Evolutionary conservation across 2,888 invertebrate species (phyloP).

Genomic region (Parnassius apollo): DNA sequence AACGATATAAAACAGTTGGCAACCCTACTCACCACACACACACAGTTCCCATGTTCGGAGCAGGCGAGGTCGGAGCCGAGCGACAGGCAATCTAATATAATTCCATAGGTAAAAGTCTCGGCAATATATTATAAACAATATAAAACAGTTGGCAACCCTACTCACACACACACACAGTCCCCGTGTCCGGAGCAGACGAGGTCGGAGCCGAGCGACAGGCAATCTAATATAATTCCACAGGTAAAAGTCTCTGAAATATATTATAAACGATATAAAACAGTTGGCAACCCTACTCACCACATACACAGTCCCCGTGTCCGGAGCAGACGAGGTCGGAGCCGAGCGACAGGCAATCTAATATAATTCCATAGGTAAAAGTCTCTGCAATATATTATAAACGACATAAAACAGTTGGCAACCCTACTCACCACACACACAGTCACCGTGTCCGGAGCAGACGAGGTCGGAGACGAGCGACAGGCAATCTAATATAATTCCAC

Average conservation of each 20-base stretch:
- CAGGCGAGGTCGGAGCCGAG: too few species aligned
- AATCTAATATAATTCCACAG: too few species aligned
- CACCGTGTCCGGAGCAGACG: constrained; percentile 87
- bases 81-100: too few species aligned
- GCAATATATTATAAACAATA: too few species aligned
- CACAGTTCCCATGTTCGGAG: too few species aligned
- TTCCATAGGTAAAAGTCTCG: too few species aligned
- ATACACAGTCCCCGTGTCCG: constrained; percentile 88
- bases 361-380: too few species aligned
- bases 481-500: constrained; percentile 47
- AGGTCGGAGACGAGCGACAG: constrained; percentile 70
- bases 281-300: constrained; percentile 80
- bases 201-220: constrained; percentile 73
- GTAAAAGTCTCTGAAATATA: too few species aligned
- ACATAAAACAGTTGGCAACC: not conserved
- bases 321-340: constrained; percentile 82
- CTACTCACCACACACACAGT: constrained; percentile 86
- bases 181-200: constrained; percentile 87
- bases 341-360: constrained; percentile 68
- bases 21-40: constrained; percentile 81
- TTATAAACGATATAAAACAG: too few species aligned
- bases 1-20: too few species aligned
- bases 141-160: too few species aligned
- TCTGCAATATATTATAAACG: too few species aligned
- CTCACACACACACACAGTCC: constrained; percentile 87